Conservation (phyloP, 1,140 invertebrate species). For the Teleopsis dalmanni region DNA sequence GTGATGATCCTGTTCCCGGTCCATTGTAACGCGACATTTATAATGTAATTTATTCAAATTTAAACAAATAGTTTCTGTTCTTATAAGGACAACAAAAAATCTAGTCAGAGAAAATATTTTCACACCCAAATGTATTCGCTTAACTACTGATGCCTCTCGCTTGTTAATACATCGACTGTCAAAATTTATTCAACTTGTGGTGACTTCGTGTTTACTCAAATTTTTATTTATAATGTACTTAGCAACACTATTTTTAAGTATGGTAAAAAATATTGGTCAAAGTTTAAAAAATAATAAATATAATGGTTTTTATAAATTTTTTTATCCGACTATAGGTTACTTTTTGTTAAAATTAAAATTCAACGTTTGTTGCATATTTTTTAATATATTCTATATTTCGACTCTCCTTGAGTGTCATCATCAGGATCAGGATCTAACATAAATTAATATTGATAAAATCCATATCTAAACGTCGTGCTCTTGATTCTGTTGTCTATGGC, state of each 20-base stretch:
- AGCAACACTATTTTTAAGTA: not conserved
- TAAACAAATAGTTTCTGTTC: constrained; percentile 1
- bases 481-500: too few species aligned
- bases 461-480: too few species aligned
- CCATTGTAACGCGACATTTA: constrained; percentile 15
- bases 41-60: constrained; percentile 1
- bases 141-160: not conserved
- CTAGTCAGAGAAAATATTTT: constrained; percentile 2
- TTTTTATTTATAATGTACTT: not conserved
- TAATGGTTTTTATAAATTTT: not conserved
- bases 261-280: constrained; percentile 1
- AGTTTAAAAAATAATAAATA: not conserved
- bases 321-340: not conserved
- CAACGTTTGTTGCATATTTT: not conserved
- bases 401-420: not conserved
- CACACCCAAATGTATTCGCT: not conserved
- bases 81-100: not conserved
- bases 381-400: not conserved
- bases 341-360: not conserved
- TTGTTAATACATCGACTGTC: too few species aligned
- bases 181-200: not conserved
- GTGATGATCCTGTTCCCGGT: constrained; percentile 10
- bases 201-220: not conserved
- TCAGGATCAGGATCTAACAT: too few species aligned
- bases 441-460: too few species aligned